Percentiles rank a stretch among this genome's conserved stretches.
phyloP scores from a whole-genome alignment of 2,113 vertebrate species.

The Sinocyclocheilus anshuiensis region DNA sequence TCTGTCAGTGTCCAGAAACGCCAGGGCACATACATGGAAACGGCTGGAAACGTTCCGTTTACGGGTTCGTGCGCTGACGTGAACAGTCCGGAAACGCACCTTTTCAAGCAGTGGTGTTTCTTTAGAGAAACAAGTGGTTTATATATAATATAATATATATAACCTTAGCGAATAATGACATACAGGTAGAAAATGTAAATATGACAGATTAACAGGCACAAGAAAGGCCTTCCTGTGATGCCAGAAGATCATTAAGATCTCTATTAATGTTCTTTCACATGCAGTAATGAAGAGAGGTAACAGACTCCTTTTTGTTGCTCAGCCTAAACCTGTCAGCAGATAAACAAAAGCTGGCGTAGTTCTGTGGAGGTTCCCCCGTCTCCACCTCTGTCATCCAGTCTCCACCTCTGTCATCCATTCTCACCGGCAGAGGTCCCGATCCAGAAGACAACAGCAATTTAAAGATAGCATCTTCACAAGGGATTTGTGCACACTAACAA shows the following conservation, averaged over 20 bases:
- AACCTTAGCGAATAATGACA: neutral
- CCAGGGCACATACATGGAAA: too few species aligned
- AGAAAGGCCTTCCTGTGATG: neutral
- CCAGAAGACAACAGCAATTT: slow-evolving; percentile 66
- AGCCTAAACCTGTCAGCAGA: slow-evolving; percentile 13
- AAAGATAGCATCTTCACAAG: slow-evolving; percentile 64
- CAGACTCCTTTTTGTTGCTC: slow-evolving; percentile 1
- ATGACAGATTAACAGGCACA: neutral
- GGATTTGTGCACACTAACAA: slow-evolving; percentile 51
- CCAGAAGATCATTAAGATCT: slow-evolving; percentile 18
- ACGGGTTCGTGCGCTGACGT: too few species aligned
- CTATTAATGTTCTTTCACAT: slow-evolving; percentile 16
- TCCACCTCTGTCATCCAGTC: slow-evolving; percentile 27
- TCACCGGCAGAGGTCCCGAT: neutral
- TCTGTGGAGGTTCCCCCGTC: slow-evolving; percentile 1
- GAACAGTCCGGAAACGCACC: too few species aligned
- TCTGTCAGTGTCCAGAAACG: too few species aligned
- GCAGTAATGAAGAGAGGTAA: neutral
- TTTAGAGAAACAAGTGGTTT: too few species aligned
- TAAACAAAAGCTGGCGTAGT: neutral
- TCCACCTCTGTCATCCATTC: slow-evolving; percentile 31
- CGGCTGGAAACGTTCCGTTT: too few species aligned
- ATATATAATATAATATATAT: too few species aligned
- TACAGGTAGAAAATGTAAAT: neutral
- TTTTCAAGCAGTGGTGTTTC: too few species aligned